Conservation (phyloP, 1,140 invertebrate species). For the Pseudomyrmex gracilis region DNA sequence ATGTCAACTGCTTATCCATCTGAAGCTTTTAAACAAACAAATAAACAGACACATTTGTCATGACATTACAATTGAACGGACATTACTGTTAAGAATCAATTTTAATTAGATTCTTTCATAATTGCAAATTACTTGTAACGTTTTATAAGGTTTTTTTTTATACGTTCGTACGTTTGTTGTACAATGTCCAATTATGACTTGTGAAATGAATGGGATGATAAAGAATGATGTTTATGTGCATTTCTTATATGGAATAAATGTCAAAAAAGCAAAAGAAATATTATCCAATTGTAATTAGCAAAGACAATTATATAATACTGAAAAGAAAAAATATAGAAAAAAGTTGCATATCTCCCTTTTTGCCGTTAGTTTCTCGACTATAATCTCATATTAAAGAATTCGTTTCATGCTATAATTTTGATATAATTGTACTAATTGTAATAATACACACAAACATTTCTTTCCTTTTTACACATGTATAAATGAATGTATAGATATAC, state of each 20-base stretch:
- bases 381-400: constrained; percentile 15
- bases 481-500: constrained; percentile 64
- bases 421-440: constrained; percentile 68
- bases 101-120: no score
- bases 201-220: no score
- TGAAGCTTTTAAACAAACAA: constrained; percentile 51
- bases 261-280: not conserved
- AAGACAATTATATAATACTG: not conserved
- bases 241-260: not conserved
- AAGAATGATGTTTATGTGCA: no score
- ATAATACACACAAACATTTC: constrained; percentile 60
- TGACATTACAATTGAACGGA: constrained; percentile 37
- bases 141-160: no score
- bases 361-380: not conserved
- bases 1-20: constrained; percentile 59
- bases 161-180: no score
- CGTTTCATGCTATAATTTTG: constrained; percentile 64
- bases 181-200: no score
- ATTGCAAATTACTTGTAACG: no score
- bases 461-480: not conserved
- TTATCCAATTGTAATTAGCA: not conserved
- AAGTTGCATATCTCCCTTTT: not conserved
- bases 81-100: not conserved
- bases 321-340: constrained; percentile 36
- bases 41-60: constrained; percentile 28